Evolutionary conservation across 2,888 invertebrate genomes (phyloP), one percentile per base, ranked within the genome.

Genomic region (Lasioglossum calceatum): DNA sequence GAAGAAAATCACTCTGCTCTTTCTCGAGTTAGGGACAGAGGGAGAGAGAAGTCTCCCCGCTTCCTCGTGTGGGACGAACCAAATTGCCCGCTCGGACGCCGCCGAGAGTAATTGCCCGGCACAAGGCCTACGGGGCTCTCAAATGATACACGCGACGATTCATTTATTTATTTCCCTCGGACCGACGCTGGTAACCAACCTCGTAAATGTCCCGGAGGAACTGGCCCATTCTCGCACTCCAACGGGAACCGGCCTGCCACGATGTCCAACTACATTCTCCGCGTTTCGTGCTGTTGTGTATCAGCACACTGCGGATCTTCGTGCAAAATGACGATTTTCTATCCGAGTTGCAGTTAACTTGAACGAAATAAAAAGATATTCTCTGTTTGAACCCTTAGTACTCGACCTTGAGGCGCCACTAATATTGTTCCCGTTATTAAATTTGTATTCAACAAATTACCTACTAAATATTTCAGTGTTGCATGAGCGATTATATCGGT

Each of bases 31-130:
- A 50, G 50, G 4, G 19, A 19, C 7, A 23, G 50, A 54, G 50
- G 5, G 19, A 50, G 19, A 23, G 54, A 23, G 54, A 8, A 2
- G 36, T 19, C 12, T 4, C 19, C 67, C 19, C 19, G 67, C 36
- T 36, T 36, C 67, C 67, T 67, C 36, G 67, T 67, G 67, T 67
- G 67, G 67, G 67, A 36, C 67, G 67, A 36, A 67, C 36, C 67
- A 67, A 67, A 67, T 67, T 67, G 67, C 67, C 32, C 36, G 67
- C 67, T 67, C 67, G 61, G 61, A 64, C 61, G 61, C 61, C 61
- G 61, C 27, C 32, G 67, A 19, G 36, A 36, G 36, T 67, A 67
- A 67, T 67, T 67, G 67, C 32, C 36, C 36, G 67, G 16, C 16
- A 64, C 64, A 32, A 64, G 27, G 67, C 36, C 67, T 67, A 23